Percentiles rank a stretch among this genome's conserved stretches.
phyloP scores from a whole-genome alignment of 2,113 vertebrate genomes.

The Limanda limanda region DNA sequence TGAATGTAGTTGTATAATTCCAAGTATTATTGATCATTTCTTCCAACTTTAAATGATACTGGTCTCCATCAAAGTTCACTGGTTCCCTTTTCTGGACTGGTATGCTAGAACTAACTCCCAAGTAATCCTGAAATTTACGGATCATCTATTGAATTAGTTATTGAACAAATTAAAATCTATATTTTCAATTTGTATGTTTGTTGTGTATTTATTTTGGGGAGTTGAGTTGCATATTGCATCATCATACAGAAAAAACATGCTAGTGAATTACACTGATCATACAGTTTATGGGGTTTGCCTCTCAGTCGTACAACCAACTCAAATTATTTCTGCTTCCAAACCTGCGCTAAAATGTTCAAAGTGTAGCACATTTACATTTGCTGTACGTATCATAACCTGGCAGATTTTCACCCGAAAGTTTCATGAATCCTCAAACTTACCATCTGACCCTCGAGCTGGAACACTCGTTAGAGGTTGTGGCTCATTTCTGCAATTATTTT shows the following conservation, averaged over 20 bases:
- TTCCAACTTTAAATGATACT: conserved; percentile 4
- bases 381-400: too few species aligned
- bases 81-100: not conserved
- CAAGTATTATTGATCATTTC: not conserved
- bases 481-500: too few species aligned
- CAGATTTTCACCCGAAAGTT: too few species aligned
- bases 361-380: too few species aligned
- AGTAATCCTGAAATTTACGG: not conserved
- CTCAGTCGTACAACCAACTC: too few species aligned
- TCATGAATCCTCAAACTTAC: not conserved
- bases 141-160: not conserved
- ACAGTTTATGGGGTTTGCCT: too few species aligned
- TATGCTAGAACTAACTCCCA: not conserved
- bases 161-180: not conserved
- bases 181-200: not conserved
- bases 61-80: not conserved
- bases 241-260: not conserved
- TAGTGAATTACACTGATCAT: not conserved
- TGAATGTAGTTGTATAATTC: too few species aligned
- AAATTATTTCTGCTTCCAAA: too few species aligned
- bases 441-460: too few species aligned
- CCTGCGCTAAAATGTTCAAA: too few species aligned
- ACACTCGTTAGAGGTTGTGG: too few species aligned
- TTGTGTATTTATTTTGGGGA: not conserved
- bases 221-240: not conserved